Evolutionary conservation across 2,113 vertebrate genomes (phyloP).

Genomic region (Saguinus imperator): DNA sequence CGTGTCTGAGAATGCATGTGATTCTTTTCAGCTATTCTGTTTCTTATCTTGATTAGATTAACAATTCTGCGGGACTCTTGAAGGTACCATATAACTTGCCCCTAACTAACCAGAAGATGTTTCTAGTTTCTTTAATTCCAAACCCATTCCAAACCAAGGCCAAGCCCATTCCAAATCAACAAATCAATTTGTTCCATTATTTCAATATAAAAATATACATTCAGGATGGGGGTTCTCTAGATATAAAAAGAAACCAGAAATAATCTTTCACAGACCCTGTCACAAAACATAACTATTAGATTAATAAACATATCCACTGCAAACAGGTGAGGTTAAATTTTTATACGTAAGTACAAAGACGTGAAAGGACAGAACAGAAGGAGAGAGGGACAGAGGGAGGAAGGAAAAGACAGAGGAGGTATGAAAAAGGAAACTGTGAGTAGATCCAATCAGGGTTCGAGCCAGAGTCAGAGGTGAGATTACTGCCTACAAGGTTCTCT

Average conservation of each 20-base stretch:
- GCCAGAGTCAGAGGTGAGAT: background rate
- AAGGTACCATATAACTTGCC: slow-evolving; percentile 55
- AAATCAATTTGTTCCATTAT: slow-evolving; percentile 53
- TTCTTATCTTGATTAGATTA: slow-evolving; percentile 78
- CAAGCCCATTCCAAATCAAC: slow-evolving; percentile 49
- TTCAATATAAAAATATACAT: slow-evolving; percentile 47
- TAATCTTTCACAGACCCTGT: background rate
- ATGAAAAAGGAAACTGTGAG: background rate
- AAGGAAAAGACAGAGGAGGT: background rate
- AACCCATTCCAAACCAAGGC: slow-evolving; percentile 47
- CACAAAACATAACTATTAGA: slow-evolving; percentile 33
- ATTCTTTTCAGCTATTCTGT: slow-evolving; percentile 80
- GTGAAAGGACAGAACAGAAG: background rate
- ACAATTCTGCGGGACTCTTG: slow-evolving; percentile 68
- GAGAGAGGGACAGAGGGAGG: background rate
- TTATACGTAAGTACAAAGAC: background rate
- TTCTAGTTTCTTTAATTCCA: slow-evolving; percentile 43
- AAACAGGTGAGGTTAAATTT: background rate
- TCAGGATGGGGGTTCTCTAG: background rate
- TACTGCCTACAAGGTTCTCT: background rate
- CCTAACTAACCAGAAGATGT: slow-evolving; percentile 49
- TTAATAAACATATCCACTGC: background rate
- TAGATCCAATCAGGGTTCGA: background rate
- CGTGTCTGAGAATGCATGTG: slow-evolving; percentile 70
- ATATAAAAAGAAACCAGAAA: slow-evolving; percentile 58